These are phyloP conservation scores for Girardinus metallicus DNA, from an alignment of 2,797 vertebrate genomes.

Conservation along the genomic window DNA sequence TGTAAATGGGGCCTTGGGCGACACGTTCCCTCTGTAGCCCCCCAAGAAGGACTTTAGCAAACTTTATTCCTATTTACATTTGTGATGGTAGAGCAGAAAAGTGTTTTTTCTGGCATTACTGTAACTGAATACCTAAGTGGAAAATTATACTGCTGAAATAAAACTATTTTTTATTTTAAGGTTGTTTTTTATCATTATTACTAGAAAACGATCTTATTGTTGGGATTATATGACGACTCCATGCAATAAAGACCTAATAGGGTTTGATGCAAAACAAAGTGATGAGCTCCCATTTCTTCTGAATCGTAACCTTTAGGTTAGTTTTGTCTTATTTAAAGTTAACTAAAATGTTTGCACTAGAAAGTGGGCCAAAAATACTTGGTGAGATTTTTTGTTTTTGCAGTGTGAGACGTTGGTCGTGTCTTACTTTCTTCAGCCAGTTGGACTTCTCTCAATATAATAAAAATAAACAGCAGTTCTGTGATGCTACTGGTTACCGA, in stretches of 20 bases:
- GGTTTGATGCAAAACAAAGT: not conserved
- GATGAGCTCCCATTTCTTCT: too few relatives aligned
- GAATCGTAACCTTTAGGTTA: too few relatives aligned
- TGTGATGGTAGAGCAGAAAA: not conserved
- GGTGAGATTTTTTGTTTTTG: too few relatives aligned
- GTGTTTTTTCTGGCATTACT: not conserved
- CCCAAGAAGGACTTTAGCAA: not conserved
- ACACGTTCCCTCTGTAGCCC: not conserved
- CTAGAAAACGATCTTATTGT: not conserved
- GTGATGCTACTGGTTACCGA: slow-evolving; percentile 23
- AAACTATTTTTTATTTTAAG: not conserved
- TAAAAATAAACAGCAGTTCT: slow-evolving; percentile 1
- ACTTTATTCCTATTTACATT: not conserved
- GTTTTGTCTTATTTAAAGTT: too few relatives aligned
- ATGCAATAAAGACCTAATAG: not conserved
- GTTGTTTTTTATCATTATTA: not conserved
- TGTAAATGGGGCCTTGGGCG: not conserved
- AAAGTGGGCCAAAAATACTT: too few relatives aligned
- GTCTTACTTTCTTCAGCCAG: not conserved
- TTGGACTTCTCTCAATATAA: not conserved
- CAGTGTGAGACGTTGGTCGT: not conserved
- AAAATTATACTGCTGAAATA: not conserved
- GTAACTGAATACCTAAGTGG: not conserved
- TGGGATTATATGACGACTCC: not conserved
- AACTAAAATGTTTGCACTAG: too few relatives aligned